A percentile compares a stretch with the other conserved stretches of the same genome.
Evolutionary conservation across 2,888 invertebrate genomes (phyloP).

Genomic region (Machimus atricapillus): DNA sequence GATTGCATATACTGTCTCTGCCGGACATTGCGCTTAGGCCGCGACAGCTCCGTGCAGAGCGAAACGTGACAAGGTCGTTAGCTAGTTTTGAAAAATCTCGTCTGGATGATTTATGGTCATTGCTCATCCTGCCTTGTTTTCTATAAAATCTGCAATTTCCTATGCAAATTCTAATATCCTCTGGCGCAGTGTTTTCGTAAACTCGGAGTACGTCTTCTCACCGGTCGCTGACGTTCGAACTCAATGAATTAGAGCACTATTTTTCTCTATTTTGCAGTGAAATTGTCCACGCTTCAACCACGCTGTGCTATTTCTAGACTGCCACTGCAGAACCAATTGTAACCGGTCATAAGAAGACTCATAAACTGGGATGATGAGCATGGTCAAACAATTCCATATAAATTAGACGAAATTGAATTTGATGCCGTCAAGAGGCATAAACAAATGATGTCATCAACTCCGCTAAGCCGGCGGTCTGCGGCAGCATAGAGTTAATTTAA

Average conservation of each 20-base stretch:
- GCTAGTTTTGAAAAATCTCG: constrained; percentile 18
- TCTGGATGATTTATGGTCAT: constrained; percentile 38
- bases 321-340: constrained; percentile 14
- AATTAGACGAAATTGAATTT: constrained; percentile 51
- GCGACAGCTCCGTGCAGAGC: neutral
- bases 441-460: constrained; percentile 49
- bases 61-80: constrained; percentile 39
- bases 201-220: neutral
- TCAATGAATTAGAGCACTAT: neutral
- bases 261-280: neutral
- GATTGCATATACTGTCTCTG: constrained; percentile 10
- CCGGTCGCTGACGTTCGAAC: neutral
- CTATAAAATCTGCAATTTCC: constrained; percentile 31
- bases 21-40: constrained; percentile 22
- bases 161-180: constrained; percentile 32
- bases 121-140: constrained; percentile 29
- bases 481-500: constrained; percentile 34
- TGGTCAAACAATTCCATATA: constrained; percentile 50
- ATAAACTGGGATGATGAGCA: constrained; percentile 37
- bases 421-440: constrained; percentile 49
- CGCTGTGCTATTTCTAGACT: constrained; percentile 25
- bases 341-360: constrained; percentile 29
- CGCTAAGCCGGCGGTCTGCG: constrained; percentile 21
- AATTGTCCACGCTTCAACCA: neutral
- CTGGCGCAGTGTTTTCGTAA: neutral